Percentiles rank a stretch among this genome's conserved stretches.
These are phyloP conservation scores for Steatocranus sp. DNA, from an alignment of 2,797 vertebrate genomes.

Conservation along the genomic window DNA sequence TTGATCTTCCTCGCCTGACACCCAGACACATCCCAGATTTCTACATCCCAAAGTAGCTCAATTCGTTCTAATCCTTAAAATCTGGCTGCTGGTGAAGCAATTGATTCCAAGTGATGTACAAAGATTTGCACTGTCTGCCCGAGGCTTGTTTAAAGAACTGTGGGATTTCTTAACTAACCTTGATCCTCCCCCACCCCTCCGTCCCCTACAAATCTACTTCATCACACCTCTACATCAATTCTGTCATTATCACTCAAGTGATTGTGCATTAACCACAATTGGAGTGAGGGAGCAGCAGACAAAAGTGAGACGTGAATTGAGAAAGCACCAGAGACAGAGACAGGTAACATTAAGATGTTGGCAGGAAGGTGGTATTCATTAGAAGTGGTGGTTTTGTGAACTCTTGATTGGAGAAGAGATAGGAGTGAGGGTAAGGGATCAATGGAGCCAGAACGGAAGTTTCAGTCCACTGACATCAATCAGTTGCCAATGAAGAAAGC, in stretches of 20 bases:
- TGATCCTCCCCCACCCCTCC: neutral
- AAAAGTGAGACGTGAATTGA: constrained; percentile 15
- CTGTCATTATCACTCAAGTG: neutral
- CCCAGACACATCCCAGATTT: constrained; percentile 47
- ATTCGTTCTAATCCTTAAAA: constrained; percentile 52
- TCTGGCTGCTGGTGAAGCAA: constrained; percentile 28
- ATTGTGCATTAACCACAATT: neutral
- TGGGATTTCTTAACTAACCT: constrained; percentile 17
- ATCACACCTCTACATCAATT: constrained; percentile 14
- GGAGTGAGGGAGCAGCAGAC: neutral
- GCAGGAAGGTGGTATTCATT: constrained; percentile 49
- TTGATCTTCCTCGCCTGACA: constrained; percentile 56
- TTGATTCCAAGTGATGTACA: constrained; percentile 37
- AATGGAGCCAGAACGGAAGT: constrained; percentile 44
- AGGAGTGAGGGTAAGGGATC: constrained; percentile 51
- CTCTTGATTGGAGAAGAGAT: constrained; percentile 71
- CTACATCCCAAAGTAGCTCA: constrained; percentile 39
- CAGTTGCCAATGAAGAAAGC: constrained; percentile 33
- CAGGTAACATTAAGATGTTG: constrained; percentile 22
- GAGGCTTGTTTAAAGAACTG: constrained; percentile 30
- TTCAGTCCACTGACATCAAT: constrained; percentile 63
- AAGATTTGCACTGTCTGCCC: constrained; percentile 16
- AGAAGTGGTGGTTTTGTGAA: constrained; percentile 56
- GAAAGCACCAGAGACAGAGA: constrained; percentile 1
- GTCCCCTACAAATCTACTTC: neutral